Conservation (phyloP, 2,888 invertebrate genomes). For the Brenthis hecate region DNA sequence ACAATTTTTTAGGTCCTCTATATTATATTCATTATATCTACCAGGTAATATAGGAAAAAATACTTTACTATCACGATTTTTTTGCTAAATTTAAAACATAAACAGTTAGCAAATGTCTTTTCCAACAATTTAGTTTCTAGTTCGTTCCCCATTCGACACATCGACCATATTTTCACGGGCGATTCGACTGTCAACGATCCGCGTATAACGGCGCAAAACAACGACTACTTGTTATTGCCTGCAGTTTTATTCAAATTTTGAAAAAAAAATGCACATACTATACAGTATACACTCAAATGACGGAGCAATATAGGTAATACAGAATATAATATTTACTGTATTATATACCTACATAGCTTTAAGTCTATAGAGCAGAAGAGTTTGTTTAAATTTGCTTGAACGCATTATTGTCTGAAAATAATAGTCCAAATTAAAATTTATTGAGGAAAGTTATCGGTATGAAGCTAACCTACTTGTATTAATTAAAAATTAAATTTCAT, state of each 20-base stretch:
- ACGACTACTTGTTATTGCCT: conserved; percentile 30
- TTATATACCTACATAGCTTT: too few species aligned
- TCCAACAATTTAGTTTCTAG: conserved; percentile 9
- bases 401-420: too few species aligned
- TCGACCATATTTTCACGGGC: conserved; percentile 24
- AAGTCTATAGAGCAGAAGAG: not conserved
- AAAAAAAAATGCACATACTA: not conserved
- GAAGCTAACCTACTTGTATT: too few species aligned
- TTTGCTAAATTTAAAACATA: too few species aligned
- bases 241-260: conserved; percentile 37
- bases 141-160: conserved; percentile 2
- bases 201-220: conserved; percentile 23
- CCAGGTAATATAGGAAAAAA: too few species aligned
- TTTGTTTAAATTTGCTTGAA: not conserved
- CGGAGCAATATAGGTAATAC: not conserved
- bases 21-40: too few species aligned
- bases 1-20: too few species aligned
- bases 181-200: conserved; percentile 27
- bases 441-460: too few species aligned
- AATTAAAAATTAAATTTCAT: too few species aligned
- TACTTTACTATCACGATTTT: too few species aligned
- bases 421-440: too few species aligned
- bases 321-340: too few species aligned
- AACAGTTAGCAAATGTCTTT: not conserved
- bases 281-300: not conserved